Evolutionary conservation across 2,113 vertebrate genomes (phyloP).

Genomic region (Gasterosteus nipponicus): DNA sequence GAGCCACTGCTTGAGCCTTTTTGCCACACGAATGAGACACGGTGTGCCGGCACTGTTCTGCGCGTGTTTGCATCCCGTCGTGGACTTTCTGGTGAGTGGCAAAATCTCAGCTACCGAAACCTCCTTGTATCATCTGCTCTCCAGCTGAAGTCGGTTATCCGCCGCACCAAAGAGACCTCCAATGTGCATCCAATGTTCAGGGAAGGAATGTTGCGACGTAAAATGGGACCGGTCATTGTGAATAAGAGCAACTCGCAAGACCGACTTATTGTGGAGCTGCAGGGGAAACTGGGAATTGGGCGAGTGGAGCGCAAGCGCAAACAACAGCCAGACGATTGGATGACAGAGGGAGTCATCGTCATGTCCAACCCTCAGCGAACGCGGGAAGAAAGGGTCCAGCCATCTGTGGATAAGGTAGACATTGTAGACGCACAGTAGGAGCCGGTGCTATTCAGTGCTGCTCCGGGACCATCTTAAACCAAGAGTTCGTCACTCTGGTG

Average conservation of each 20-base stretch:
- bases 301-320: slow-evolving; percentile 80
- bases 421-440: neutral
- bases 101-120: slow-evolving; percentile 18
- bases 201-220: slow-evolving; percentile 87
- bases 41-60: slow-evolving; percentile 12
- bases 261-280: slow-evolving; percentile 90
- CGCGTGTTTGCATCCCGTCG: slow-evolving; percentile 33
- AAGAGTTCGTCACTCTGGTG: slow-evolving; percentile 9
- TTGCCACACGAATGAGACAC: slow-evolving; percentile 30
- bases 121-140: slow-evolving; percentile 55
- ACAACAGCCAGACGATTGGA: slow-evolving; percentile 86
- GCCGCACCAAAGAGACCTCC: slow-evolving; percentile 92
- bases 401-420: slow-evolving; percentile 89
- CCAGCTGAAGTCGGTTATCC: slow-evolving; percentile 96
- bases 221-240: slow-evolving; percentile 89
- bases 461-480: neutral
- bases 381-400: slow-evolving; percentile 78
- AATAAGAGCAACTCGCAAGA: slow-evolving; percentile 93
- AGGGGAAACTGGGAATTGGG: slow-evolving; percentile 91
- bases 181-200: slow-evolving; percentile 96
- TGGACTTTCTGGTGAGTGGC: slow-evolving; percentile 40
- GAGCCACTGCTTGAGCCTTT: slow-evolving; percentile 26
- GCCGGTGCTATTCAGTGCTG: neutral
- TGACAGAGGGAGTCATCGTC: slow-evolving; percentile 90
- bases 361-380: slow-evolving; percentile 88